These are phyloP conservation scores for Anguilla megastoma DNA, from an alignment of 2,797 vertebrate species.

Conservation along the genomic window DNA sequence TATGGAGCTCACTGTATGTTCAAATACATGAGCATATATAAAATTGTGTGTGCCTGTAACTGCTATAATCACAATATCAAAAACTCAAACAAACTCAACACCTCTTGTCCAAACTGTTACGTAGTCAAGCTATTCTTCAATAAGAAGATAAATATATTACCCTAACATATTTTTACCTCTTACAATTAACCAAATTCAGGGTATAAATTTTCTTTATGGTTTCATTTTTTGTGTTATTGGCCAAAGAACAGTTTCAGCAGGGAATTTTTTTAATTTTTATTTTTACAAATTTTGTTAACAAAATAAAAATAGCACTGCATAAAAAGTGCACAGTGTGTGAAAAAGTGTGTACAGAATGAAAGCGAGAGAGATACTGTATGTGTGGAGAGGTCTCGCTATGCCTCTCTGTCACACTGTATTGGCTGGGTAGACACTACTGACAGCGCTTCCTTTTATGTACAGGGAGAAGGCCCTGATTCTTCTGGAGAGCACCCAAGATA, in stretches of 20 bases:
- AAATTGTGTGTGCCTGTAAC: too few relatives aligned
- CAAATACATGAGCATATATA: too few relatives aligned
- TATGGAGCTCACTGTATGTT: too few relatives aligned
- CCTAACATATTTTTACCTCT: neutral
- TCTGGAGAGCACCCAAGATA: conserved; percentile 11
- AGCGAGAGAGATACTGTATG: neutral
- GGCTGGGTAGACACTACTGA: neutral
- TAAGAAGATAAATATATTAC: too few relatives aligned
- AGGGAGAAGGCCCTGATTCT: neutral
- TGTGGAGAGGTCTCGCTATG: neutral
- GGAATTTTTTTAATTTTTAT: too few relatives aligned
- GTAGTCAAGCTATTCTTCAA: too few relatives aligned
- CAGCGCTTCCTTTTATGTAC: conserved; percentile 24
- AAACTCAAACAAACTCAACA: neutral
- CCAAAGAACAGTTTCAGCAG: too few relatives aligned
- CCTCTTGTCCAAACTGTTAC: neutral
- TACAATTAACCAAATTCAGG: neutral
- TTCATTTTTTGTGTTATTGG: too few relatives aligned
- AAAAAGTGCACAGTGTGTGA: neutral
- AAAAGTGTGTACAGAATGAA: neutral
- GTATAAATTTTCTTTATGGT: neutral
- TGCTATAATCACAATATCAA: neutral
- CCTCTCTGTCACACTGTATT: neutral
- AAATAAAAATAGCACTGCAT: too few relatives aligned
- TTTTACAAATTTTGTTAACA: too few relatives aligned